Conservation (phyloP, 2,888 invertebrate species). For the Brachypalpus laphriformis region DNA sequence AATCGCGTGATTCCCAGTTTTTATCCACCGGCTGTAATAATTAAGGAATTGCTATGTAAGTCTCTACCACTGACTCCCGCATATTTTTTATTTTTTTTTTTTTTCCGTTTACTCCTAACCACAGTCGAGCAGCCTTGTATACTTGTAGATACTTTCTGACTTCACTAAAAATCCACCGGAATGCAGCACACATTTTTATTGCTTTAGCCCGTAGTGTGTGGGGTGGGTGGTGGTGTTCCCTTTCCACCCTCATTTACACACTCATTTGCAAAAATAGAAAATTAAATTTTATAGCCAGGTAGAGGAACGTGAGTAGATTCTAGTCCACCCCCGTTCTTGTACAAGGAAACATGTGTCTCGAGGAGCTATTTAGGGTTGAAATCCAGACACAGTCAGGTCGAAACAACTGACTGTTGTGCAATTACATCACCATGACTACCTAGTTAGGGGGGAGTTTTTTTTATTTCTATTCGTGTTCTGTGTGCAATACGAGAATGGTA, state of each 20-base stretch:
- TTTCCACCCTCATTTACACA: constrained; percentile 35
- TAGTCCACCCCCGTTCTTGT: background rate
- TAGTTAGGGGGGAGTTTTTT: background rate
- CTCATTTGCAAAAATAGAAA: constrained; percentile 69
- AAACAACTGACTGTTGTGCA: constrained; percentile 62
- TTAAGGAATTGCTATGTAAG: constrained; percentile 62
- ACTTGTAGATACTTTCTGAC: background rate
- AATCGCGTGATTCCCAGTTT: constrained; percentile 67
- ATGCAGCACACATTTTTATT: constrained; percentile 40
- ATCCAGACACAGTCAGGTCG: constrained; percentile 47
- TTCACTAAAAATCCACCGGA: constrained; percentile 18
- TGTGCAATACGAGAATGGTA: background rate
- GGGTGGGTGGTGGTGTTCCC: background rate
- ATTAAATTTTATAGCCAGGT: constrained; percentile 71
- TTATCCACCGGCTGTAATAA: constrained; percentile 64
- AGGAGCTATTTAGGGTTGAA: constrained; percentile 43
- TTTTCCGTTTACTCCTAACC: background rate
- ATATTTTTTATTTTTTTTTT: background rate
- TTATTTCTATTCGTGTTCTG: background rate
- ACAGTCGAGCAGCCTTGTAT: constrained; percentile 14
- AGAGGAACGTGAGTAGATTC: constrained; percentile 39
- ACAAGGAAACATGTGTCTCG: constrained; percentile 44
- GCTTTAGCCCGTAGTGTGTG: constrained; percentile 12
- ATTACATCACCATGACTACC: constrained; percentile 63
- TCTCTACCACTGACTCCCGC: background rate